Percentiles rank a stretch among this genome's conserved stretches.
Conservation (phyloP, 2,113 vertebrate species). For the Hemichromis elongatus region DNA sequence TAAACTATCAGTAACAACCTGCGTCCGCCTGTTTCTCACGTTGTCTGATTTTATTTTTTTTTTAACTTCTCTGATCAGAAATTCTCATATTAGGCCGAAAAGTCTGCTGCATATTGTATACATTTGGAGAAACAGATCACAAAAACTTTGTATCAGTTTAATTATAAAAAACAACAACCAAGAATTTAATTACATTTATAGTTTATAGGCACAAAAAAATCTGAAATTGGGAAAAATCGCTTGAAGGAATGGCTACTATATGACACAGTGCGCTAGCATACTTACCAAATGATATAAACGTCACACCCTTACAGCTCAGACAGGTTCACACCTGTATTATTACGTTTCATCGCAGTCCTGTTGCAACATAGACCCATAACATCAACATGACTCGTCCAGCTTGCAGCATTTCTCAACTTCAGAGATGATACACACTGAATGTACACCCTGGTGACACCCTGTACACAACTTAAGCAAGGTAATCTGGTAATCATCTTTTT, state of each 20-base stretch:
- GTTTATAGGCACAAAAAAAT: background rate
- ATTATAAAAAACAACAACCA: background rate
- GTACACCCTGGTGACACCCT: background rate
- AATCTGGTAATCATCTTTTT: background rate
- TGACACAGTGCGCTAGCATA: background rate
- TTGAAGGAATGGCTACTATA: background rate
- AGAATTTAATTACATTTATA: background rate
- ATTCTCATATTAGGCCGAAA: background rate
- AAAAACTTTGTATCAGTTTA: background rate
- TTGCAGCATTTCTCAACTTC: background rate
- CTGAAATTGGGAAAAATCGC: background rate
- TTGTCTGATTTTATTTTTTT: background rate
- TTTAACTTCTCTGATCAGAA: background rate
- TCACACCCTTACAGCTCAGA: background rate
- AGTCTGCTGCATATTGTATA: background rate
- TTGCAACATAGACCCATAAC: slow-evolving; percentile 3
- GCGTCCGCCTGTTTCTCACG: background rate
- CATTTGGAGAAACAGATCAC: background rate
- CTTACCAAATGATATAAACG: background rate
- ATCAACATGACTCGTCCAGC: background rate
- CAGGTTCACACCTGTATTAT: slow-evolving; percentile 39
- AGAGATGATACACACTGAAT: background rate
- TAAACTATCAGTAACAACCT: background rate
- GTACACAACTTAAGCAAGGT: background rate
- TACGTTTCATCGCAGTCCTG: background rate